Percentiles rank a stretch among this genome's conserved stretches.
Evolutionary conservation across 2,888 invertebrate species (phyloP).

Genomic region (Xestia rhomboidea): DNA sequence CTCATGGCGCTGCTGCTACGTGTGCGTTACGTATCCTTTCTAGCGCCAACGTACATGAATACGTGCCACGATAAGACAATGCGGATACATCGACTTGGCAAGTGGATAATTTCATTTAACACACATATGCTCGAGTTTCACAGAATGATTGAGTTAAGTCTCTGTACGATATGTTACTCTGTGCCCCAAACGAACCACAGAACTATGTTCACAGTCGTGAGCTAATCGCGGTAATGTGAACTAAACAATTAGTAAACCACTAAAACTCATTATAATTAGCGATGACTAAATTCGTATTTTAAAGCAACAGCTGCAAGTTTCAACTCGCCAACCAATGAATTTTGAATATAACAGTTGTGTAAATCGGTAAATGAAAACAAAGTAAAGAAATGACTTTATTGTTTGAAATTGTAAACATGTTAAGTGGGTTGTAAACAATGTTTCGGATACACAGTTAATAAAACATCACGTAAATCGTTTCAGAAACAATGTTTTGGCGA

Average conservation of each 20-base stretch:
- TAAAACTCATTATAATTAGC: slow-evolving; percentile 31
- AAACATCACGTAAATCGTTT: slow-evolving; percentile 32
- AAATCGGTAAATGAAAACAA: slow-evolving; percentile 35
- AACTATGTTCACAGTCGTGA: slow-evolving; percentile 11
- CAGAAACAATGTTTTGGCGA: slow-evolving; percentile 19
- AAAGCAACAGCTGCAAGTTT: slow-evolving; percentile 39
- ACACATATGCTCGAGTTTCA: neutral
- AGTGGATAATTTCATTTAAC: slow-evolving; percentile 7
- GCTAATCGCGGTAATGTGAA: slow-evolving; percentile 28
- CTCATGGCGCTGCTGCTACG: neutral
- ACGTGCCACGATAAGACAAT: neutral
- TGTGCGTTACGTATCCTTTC: neutral
- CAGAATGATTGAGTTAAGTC: neutral
- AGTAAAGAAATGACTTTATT: slow-evolving; percentile 20
- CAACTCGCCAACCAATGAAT: slow-evolving; percentile 18
- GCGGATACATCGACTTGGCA: neutral
- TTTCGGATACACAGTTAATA: slow-evolving; percentile 39
- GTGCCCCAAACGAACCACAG: slow-evolving; percentile 8
- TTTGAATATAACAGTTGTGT: slow-evolving; percentile 26
- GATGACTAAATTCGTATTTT: slow-evolving; percentile 37
- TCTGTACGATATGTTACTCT: slow-evolving; percentile 33
- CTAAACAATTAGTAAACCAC: slow-evolving; percentile 30
- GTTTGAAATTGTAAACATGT: slow-evolving; percentile 25
- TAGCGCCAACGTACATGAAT: slow-evolving; percentile 1
- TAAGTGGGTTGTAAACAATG: slow-evolving; percentile 29